Percentiles rank a stretch among this genome's conserved stretches.
Conservation (phyloP, 2,113 vertebrate species). For the Microcebus ravelobensis region DNA sequence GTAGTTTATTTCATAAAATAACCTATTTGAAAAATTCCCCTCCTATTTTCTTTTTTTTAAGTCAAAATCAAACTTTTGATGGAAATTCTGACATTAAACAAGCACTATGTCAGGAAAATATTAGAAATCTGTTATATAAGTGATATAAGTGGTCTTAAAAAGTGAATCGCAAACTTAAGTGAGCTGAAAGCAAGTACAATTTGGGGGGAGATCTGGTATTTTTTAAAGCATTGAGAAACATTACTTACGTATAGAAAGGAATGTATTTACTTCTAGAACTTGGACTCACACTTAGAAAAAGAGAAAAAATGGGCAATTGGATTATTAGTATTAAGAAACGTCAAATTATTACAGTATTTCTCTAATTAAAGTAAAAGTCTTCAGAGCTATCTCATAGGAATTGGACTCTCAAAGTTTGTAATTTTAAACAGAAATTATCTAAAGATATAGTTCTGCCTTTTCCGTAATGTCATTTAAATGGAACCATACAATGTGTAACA, state of each 20-base stretch:
- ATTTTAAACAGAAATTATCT: not conserved
- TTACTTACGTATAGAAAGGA: constrained; percentile 85
- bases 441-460: not conserved
- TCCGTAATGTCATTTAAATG: not conserved
- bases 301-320: not conserved
- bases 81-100: not conserved
- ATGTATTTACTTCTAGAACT: constrained; percentile 84
- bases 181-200: not conserved
- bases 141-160: not conserved
- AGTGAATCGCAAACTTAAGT: not conserved
- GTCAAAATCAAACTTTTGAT: not conserved
- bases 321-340: not conserved
- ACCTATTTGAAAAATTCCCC: not conserved
- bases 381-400: not conserved
- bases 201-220: not conserved
- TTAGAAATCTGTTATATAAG: too few relatives aligned
- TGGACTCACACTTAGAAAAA: constrained; percentile 80
- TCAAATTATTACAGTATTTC: not conserved
- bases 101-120: not conserved
- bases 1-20: not conserved
- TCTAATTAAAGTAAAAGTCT: not conserved
- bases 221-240: not conserved
- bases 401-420: not conserved
- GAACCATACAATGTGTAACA: not conserved
- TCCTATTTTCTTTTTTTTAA: not conserved